Base-by-base conservation (phyloP, 2,113 vertebrate species). In the Cygnus buccinator region DNA sequence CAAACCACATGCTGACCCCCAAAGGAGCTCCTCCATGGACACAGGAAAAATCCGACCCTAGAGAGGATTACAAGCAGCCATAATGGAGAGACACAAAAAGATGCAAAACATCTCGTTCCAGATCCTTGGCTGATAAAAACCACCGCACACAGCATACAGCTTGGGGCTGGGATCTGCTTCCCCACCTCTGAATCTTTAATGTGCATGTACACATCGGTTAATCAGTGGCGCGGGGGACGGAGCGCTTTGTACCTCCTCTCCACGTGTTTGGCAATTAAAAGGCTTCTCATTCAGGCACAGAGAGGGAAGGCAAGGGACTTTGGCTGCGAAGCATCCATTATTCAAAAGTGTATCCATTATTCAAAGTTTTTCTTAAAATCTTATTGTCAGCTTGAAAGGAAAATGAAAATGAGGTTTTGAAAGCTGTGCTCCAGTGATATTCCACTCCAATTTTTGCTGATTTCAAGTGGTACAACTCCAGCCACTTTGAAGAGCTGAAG, bases 321-420 rank as follows among this genome's bases (percentile, higher is more conserved):
- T 0, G 39, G 82, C 94, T 86, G 76, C 54, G 71, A 80, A 93
- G 19, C 93, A 97, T 97, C 93, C 93, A 97, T 97, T 96, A 97
- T 97, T 97, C 94, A 97, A 73, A 84, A 95, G 92, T 73, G 43
- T 94, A 97, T 97, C 93, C 92, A 96, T 97, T 97, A 97, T 97
- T 97, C 91, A 96, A 84, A 95, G 90, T 95, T 94, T 95, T 95
- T 63, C 90, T 95, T 95, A 95, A 96, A 95, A 93, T 87, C 92
- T 93, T 72, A 97, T 87, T 93, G 93, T 94, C 90, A 94, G 84
- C 94, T 96, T 95, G 92, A 96, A 96, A 96, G 72, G 90, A 67
- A 73, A 93, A 92, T 92, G 84, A 84, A 94, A 96, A 96, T 85
- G 81, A 94, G 86, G 91, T 96, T 96, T 81, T 90, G 89, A 97